phyloP scores from a whole-genome alignment of 2,797 vertebrate species.

The Acrossocheilus wenchowensis region DNA sequence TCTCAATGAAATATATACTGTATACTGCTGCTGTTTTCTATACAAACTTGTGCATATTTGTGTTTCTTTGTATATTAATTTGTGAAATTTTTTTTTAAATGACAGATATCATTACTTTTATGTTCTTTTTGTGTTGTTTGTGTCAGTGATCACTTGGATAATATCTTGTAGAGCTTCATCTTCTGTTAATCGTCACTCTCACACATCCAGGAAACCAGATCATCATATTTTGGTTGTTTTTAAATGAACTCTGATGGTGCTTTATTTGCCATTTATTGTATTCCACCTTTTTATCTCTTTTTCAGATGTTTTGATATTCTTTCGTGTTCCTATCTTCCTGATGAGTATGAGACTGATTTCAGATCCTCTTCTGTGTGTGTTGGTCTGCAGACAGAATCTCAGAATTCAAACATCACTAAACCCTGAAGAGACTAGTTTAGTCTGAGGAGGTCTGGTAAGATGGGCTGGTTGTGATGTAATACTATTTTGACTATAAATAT shows the following conservation, averaged over 20 bases:
- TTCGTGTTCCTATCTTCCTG: neutral
- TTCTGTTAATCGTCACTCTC: neutral
- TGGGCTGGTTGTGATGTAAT: too few species aligned
- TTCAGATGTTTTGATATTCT: too few species aligned
- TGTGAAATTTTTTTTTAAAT: too few species aligned
- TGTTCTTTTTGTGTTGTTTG: neutral
- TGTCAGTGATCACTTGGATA: too few species aligned
- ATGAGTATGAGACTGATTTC: neutral
- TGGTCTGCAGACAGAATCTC: slow-evolving; percentile 9
- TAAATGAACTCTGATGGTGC: neutral
- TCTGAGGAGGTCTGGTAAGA: neutral
- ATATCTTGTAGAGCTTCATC: neutral
- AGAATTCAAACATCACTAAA: neutral
- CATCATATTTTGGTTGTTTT: neutral
- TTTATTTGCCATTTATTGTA: neutral
- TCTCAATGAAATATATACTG: too few species aligned
- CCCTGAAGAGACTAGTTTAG: neutral
- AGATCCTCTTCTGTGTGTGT: slow-evolving; percentile 20
- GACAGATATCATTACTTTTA: too few species aligned
- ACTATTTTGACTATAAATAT: too few species aligned
- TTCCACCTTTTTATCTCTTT: neutral
- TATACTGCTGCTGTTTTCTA: too few species aligned
- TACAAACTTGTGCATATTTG: too few species aligned
- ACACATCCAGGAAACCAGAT: neutral
- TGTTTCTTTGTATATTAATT: too few species aligned